Percentiles rank a stretch among this genome's conserved stretches.
Conservation (phyloP, 1,140 invertebrate genomes). For the Hestina assimilis region DNA sequence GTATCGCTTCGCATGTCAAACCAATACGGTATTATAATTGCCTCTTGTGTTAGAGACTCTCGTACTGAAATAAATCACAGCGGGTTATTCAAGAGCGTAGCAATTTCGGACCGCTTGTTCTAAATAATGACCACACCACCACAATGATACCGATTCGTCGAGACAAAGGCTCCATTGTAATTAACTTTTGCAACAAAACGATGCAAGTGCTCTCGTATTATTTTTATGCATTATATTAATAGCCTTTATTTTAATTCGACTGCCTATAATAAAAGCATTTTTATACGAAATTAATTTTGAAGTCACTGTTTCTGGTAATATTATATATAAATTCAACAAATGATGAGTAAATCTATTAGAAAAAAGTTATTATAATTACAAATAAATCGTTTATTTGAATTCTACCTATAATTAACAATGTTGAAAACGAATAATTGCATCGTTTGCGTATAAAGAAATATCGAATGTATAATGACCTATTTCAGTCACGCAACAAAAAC, state of each 20-base stretch:
- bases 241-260: neutral
- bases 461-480: too few species aligned
- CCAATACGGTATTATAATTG: slow-evolving; percentile 60
- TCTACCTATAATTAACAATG: too few species aligned
- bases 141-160: slow-evolving; percentile 22
- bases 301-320: too few species aligned
- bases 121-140: slow-evolving; percentile 45
- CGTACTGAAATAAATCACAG: slow-evolving; percentile 40
- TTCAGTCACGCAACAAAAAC: too few species aligned
- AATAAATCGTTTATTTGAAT: too few species aligned
- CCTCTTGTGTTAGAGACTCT: slow-evolving; percentile 37
- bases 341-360: too few species aligned
- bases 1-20: slow-evolving; percentile 29
- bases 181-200: slow-evolving; percentile 23
- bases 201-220: slow-evolving; percentile 20
- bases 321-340: too few species aligned
- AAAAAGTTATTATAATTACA: too few species aligned
- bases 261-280: too few species aligned
- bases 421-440: too few species aligned
- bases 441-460: too few species aligned
- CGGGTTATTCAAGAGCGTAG: slow-evolving; percentile 26
- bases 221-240: slow-evolving; percentile 2
- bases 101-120: slow-evolving; percentile 43
- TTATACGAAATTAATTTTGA: too few species aligned
- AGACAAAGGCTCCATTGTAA: slow-evolving; percentile 23